These are phyloP conservation scores for Gallinago paraguaiae DNA, from an alignment of 2,113 vertebrate genomes.

Conservation along the genomic window DNA sequence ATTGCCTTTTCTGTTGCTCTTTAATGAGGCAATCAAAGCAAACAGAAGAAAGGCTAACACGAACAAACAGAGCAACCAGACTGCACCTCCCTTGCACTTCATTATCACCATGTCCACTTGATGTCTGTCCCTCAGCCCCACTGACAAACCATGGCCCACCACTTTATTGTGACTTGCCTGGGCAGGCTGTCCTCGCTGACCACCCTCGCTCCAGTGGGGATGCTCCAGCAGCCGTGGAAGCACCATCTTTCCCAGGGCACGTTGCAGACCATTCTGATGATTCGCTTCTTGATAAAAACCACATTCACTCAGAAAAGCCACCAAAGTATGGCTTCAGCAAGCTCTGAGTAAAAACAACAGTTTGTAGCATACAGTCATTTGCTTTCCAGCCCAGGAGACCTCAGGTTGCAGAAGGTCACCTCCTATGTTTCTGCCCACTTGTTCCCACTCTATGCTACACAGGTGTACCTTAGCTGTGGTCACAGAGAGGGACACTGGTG, in stretches of 20 bases:
- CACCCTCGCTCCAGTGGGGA: accelerated
- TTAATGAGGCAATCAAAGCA: not conserved
- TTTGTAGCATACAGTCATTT: not conserved
- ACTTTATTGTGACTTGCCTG: not conserved
- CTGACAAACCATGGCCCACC: not conserved
- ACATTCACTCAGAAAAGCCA: not conserved
- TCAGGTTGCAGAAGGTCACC: not conserved
- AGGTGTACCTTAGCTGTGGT: too few relatives aligned
- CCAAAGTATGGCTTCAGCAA: not conserved
- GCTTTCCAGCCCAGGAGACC: not conserved
- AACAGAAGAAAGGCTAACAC: not conserved
- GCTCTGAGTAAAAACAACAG: not conserved
- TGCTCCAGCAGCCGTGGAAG: not conserved
- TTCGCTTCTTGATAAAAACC: not conserved
- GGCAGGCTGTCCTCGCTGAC: not conserved
- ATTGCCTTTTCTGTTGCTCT: not conserved
- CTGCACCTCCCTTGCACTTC: not conserved
- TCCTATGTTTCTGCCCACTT: not conserved
- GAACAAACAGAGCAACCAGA: not conserved
- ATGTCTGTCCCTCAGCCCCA: not conserved
- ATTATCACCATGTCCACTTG: not conserved
- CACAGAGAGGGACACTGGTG: not conserved
- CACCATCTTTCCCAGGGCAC: not conserved
- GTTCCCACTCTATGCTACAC: not conserved
- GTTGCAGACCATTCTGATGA: accelerated